Base-by-base conservation (phyloP, 2,888 invertebrate species). In the Lithosia quadra region DNA sequence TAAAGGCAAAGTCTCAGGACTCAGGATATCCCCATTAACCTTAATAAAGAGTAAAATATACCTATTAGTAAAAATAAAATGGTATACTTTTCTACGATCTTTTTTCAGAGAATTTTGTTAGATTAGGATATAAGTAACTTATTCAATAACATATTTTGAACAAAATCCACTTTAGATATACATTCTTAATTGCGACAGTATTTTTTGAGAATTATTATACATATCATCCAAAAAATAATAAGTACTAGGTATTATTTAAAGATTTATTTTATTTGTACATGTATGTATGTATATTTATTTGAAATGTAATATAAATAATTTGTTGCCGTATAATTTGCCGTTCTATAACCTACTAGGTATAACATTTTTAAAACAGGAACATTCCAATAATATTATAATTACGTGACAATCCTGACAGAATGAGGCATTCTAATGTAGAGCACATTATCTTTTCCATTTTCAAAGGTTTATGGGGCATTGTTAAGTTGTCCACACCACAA, bases 381-480 rank as follows among this genome's bases (percentile, higher is more conserved):
- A 80, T 80, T 75, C 75, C 80, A 69, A 67, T 33, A 59, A 34
- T 65, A 67, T 71, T 71, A 75, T n/a, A n/a, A 75, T 77, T 76
- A 72, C 77, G 71, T 71, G 70, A 69, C 62, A 67, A 69, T 76
- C 74, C 71, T 75, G 68, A 70, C 71, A 72, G 74, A 56, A 63
- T 36, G 36, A 71, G 69, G 84, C 88, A 89, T 89, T 91, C 88
- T 89, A 87, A 87, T 88, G 87, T 86, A 81, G 87, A 84, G 81
- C 78, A 82, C 81, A 85, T 88, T 91, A 92, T 91, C 91, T 85
- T 86, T 87, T 82, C 78, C 34, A 70, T 69, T 69, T 80, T 73
- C 49, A 65, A 86, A 87, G 85, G 84, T 88, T 89, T 88, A 87
- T 84, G 85, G 83, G 79, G 84, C 86, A 90, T 91, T 92, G 91